Evolutionary conservation across 2,888 invertebrate genomes (phyloP).

Genomic region (Mesorhabditis spiculigera): DNA sequence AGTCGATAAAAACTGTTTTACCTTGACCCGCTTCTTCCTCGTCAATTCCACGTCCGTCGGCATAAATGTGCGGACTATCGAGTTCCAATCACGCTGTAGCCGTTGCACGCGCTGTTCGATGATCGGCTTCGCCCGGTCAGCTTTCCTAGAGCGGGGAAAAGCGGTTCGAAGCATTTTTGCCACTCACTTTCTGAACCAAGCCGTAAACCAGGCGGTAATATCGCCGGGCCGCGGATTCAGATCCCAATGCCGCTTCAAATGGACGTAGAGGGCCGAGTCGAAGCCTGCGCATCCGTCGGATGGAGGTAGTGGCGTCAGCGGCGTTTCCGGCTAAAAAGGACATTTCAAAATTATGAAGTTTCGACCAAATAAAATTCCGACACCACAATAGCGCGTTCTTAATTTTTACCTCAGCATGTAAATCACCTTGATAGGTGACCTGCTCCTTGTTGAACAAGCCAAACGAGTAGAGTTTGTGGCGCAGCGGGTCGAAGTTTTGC

Average conservation of each 20-base stretch:
- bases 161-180: background rate
- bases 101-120: slow-evolving; percentile 24
- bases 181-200: slow-evolving; percentile 16
- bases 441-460: slow-evolving; percentile 24
- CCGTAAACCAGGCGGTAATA: slow-evolving; percentile 39
- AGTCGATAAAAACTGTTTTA: background rate
- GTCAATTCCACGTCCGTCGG: slow-evolving; percentile 34
- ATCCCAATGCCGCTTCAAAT: slow-evolving; percentile 53
- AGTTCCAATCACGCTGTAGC: slow-evolving; percentile 44
- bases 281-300: slow-evolving; percentile 37
- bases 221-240: slow-evolving; percentile 26
- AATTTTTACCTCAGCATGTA: background rate
- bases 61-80: slow-evolving; percentile 33
- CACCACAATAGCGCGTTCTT: background rate
- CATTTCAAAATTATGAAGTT: too few relatives aligned
- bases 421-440: background rate
- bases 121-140: background rate
- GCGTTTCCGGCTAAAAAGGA: too few relatives aligned
- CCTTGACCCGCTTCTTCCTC: slow-evolving; percentile 19
- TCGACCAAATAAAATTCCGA: too few relatives aligned
- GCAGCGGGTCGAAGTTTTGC: background rate
- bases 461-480: slow-evolving; percentile 21
- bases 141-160: background rate
- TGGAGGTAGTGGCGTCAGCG: slow-evolving; percentile 12
- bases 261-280: slow-evolving; percentile 27